Evolutionary conservation across 2,113 vertebrate species (phyloP).

Genomic region (Tachycineta bicolor): DNA sequence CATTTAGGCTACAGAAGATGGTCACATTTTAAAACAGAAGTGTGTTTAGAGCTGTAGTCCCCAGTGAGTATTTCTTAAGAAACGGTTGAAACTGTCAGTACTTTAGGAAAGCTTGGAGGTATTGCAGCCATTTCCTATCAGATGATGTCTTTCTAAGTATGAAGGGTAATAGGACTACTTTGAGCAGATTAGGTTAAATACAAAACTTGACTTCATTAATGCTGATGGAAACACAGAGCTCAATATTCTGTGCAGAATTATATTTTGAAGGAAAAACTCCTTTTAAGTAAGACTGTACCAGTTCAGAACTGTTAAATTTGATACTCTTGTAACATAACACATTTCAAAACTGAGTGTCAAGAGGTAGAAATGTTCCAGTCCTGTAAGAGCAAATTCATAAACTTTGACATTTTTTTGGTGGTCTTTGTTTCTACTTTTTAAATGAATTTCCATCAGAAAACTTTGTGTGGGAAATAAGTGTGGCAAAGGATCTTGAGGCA

Average conservation of each 20-base stretch:
- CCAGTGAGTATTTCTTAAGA: slow-evolving; percentile 54
- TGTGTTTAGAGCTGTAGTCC: slow-evolving; percentile 11
- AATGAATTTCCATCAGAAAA: not conserved
- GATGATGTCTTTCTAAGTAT: slow-evolving; percentile 25
- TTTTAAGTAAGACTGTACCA: not conserved
- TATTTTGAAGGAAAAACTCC: not conserved
- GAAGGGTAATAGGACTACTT: not conserved
- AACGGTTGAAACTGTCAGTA: slow-evolving; percentile 60
- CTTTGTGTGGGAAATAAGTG: not conserved
- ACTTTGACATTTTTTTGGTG: not conserved
- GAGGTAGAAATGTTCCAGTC: slow-evolving; percentile 10
- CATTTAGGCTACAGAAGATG: not conserved
- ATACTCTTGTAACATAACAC: slow-evolving; percentile 21
- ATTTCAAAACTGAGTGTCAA: slow-evolving; percentile 19
- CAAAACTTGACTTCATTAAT: not conserved
- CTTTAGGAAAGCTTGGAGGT: slow-evolving; percentile 43
- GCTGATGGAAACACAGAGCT: slow-evolving; percentile 14
- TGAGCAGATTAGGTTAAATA: slow-evolving; percentile 38
- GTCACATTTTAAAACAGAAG: slow-evolving; percentile 18
- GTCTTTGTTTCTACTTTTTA: not conserved
- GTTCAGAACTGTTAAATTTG: not conserved
- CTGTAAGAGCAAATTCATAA: not conserved
- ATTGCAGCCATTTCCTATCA: slow-evolving; percentile 68
- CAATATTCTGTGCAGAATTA: not conserved
- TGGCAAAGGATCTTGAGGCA: not conserved